Evolutionary conservation across 2,888 invertebrate species (phyloP).

Genomic region (Eilema depressum): DNA sequence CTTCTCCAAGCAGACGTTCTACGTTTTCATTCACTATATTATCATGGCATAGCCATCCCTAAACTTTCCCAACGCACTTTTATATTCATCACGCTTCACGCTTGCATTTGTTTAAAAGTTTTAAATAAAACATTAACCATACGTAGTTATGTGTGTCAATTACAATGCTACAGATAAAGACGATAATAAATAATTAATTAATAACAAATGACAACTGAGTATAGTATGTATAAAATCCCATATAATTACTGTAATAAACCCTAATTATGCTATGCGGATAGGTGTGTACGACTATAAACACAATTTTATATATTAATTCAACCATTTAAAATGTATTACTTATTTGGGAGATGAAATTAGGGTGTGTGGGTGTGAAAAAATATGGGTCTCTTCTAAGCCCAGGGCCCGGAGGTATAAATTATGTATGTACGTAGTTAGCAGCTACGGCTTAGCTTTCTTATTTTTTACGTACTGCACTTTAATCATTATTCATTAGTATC

Average conservation of each 20-base stretch:
- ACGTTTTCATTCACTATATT: not conserved
- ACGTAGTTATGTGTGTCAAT: not conserved
- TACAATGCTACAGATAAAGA: not conserved
- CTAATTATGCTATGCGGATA: not conserved
- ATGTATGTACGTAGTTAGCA: slow-evolving; percentile 8
- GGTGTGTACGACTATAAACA: no score
- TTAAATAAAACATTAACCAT: not conserved
- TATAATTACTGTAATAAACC: not conserved
- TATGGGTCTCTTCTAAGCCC: not conserved
- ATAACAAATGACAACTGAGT: not conserved
- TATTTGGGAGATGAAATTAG: no score
- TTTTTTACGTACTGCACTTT: slow-evolving; percentile 54
- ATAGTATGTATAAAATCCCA: not conserved
- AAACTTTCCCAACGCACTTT: not conserved
- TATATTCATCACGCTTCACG: not conserved
- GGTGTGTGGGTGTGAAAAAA: not conserved
- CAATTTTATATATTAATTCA: no score
- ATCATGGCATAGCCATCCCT: not conserved
- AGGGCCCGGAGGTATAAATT: not conserved
- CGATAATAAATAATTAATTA: not conserved
- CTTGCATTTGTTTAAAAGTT: not conserved
- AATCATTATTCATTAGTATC: slow-evolving; percentile 52
- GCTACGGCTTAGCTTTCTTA: slow-evolving; percentile 30
- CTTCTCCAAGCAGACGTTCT: not conserved
- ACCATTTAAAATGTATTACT: no score